Conservation (phyloP, 2,888 invertebrate species). For the Galeopsomyia nigrocyanea region DNA sequence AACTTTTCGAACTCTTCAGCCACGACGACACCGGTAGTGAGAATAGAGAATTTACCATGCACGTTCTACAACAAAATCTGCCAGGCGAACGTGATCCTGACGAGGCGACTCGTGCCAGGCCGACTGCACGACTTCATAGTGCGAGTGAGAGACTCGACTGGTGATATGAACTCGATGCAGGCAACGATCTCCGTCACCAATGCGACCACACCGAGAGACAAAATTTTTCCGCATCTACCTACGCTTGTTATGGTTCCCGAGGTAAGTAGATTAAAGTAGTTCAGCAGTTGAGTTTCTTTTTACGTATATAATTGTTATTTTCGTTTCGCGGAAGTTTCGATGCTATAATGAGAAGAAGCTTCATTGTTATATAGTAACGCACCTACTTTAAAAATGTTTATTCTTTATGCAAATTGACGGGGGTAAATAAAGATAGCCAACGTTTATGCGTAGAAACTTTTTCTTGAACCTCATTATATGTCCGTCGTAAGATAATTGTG, state of each 20-base stretch:
- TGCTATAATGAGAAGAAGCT: too few relatives aligned
- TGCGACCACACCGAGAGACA: slow-evolving; percentile 85
- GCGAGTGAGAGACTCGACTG: slow-evolving; percentile 81
- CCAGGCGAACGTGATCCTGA: slow-evolving; percentile 88
- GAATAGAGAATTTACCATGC: slow-evolving; percentile 86
- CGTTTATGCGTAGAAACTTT: too few relatives aligned
- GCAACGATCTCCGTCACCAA: slow-evolving; percentile 89
- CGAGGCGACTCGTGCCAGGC: slow-evolving; percentile 83
- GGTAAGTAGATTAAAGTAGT: slow-evolving; percentile 68
- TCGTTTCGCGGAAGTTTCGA: too few relatives aligned
- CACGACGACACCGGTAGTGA: slow-evolving; percentile 82
- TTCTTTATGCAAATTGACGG: too few relatives aligned
- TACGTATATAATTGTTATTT: too few relatives aligned
- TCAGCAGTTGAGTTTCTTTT: too few relatives aligned
- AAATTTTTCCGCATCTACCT: slow-evolving; percentile 86
- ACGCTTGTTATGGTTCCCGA: slow-evolving; percentile 82
- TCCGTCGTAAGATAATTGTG: too few relatives aligned
- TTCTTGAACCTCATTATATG: too few relatives aligned
- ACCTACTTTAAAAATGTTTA: too few relatives aligned
- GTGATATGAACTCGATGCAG: slow-evolving; percentile 80
- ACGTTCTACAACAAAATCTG: slow-evolving; percentile 89
- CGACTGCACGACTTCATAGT: slow-evolving; percentile 86
- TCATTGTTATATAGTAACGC: too few relatives aligned
- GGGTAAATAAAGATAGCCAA: too few relatives aligned
- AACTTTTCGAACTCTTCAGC: slow-evolving; percentile 62